Conservation (phyloP, 2,113 vertebrate genomes). For the Chroicocephalus ridibundus region DNA sequence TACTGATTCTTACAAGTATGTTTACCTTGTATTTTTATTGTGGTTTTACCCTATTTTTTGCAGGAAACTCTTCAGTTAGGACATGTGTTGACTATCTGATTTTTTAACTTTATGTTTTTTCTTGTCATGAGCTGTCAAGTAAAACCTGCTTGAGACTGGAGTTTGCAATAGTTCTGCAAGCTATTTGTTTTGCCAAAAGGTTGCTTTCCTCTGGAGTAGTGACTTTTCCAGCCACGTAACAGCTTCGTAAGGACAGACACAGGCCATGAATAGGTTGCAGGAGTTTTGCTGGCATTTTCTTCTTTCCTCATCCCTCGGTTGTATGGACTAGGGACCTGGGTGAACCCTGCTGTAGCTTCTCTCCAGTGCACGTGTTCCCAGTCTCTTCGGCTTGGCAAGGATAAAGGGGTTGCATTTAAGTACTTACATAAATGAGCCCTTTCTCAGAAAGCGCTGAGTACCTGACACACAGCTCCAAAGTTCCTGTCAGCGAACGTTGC, state of each 20-base stretch:
- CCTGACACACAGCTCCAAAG: neutral
- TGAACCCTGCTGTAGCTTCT: neutral
- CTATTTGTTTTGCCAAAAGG: neutral
- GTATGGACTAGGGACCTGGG: neutral
- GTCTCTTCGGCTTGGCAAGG: neutral
- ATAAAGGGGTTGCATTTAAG: neutral
- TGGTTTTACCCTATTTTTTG: neutral
- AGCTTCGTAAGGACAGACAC: neutral
- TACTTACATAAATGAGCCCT: neutral
- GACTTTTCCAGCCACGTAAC: neutral
- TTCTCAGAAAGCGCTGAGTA: neutral
- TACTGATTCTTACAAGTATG: constrained; percentile 68
- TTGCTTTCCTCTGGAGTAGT: neutral
- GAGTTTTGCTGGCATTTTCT: neutral
- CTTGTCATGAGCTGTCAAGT: neutral
- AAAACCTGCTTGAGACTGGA: neutral
- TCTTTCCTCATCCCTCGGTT: neutral
- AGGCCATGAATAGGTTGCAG: neutral
- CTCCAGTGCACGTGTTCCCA: neutral
- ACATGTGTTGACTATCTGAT: neutral
- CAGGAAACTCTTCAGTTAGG: neutral
- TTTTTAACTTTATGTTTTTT: neutral
- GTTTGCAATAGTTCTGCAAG: neutral
- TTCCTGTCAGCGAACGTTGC: neutral
- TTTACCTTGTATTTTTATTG: neutral